Evolutionary conservation across 2,797 vertebrate species (phyloP).

Genomic region (Coregonus suidteri): DNA sequence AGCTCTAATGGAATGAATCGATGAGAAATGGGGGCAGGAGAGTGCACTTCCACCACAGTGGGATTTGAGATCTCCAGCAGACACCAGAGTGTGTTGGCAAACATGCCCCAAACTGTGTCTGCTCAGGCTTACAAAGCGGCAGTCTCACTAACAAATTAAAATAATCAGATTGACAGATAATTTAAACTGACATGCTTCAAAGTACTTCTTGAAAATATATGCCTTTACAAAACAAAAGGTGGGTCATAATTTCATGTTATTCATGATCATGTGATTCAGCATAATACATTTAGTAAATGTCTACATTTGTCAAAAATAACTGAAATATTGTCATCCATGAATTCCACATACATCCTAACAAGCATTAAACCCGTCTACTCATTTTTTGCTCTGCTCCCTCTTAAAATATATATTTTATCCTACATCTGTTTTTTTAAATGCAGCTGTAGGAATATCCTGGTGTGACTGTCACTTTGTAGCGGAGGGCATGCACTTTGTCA

Average conservation of each 20-base stretch:
- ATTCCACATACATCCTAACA: neutral
- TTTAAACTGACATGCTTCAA: neutral
- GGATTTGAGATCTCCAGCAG: slow-evolving; percentile 19
- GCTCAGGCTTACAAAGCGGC: neutral
- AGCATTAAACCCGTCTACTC: neutral
- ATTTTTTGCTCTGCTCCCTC: too few species aligned
- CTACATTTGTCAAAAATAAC: too few species aligned
- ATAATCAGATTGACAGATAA: neutral
- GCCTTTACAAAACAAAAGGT: neutral
- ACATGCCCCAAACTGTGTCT: slow-evolving; percentile 16
- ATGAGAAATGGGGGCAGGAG: slow-evolving; percentile 52
- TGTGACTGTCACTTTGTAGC: neutral
- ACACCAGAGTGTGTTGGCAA: slow-evolving; percentile 35
- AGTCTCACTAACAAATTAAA: neutral
- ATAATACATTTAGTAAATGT: too few species aligned
- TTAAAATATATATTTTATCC: neutral
- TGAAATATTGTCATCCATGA: neutral
- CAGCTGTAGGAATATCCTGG: neutral
- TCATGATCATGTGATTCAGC: neutral
- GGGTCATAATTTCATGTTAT: neutral
- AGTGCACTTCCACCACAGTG: slow-evolving; percentile 28
- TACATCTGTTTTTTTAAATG: neutral
- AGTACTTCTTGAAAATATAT: neutral
- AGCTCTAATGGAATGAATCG: slow-evolving; percentile 51
- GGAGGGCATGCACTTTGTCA: neutral